These are phyloP conservation scores for Tubulanus polymorphus DNA, from an alignment of 2,888 invertebrate genomes.

Conservation along the genomic window DNA sequence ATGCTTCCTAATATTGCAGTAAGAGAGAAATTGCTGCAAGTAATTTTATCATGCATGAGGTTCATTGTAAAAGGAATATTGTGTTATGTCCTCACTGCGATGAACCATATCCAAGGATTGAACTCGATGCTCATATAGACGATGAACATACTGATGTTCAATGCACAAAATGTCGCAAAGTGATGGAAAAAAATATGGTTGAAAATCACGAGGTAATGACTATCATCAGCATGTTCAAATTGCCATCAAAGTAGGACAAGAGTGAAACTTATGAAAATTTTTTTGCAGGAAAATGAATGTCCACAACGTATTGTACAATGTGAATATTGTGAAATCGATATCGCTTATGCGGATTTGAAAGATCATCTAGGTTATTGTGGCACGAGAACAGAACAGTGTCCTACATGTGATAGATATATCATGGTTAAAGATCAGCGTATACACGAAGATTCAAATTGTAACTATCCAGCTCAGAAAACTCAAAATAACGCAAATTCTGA, in stretches of 20 bases:
- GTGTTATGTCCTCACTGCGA: constrained; percentile 65
- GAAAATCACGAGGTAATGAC: constrained; percentile 47
- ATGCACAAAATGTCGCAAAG: constrained; percentile 53
- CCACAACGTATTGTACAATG: constrained; percentile 61
- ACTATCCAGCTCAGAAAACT: constrained; percentile 25
- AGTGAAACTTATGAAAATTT: neutral
- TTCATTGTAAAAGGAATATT: constrained; percentile 68
- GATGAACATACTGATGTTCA: constrained; percentile 54
- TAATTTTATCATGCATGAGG: constrained; percentile 68
- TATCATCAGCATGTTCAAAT: neutral
- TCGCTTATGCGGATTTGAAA: constrained; percentile 61
- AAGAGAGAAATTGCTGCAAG: constrained; percentile 65
- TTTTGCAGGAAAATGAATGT: constrained; percentile 58
- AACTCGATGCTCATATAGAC: constrained; percentile 61
- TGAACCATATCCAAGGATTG: constrained; percentile 63
- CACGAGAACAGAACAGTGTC: constrained; percentile 66
- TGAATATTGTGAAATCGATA: constrained; percentile 65
- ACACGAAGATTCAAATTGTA: constrained; percentile 58
- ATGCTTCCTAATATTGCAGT: constrained; percentile 57
- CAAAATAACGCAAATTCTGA: neutral
- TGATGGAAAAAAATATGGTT: constrained; percentile 45
- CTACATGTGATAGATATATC: constrained; percentile 66
- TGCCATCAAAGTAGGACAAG: neutral
- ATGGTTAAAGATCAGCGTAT: constrained; percentile 68
- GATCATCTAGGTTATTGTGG: constrained; percentile 70